Evolutionary conservation across 53 echinoderm and acorn worm genomes (phyloP), one percentile per base, ranked within the genome.

Genomic region (Echinarachnius parma): DNA sequence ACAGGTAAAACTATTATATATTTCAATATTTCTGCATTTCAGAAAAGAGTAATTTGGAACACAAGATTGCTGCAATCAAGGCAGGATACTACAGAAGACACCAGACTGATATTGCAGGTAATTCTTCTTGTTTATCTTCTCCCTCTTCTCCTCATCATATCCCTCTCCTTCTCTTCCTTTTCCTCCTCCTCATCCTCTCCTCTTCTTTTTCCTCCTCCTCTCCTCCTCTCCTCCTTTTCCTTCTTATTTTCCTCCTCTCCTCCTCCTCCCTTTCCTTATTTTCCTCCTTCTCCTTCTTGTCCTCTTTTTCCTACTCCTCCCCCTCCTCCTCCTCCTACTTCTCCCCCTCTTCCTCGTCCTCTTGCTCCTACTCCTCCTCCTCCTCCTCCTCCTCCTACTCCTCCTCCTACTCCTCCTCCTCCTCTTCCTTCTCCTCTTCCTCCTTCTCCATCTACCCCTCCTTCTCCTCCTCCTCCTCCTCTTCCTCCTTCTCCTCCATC

Each of bases 1-100:
- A n/a, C n/a, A n/a, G n/a, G n/a, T n/a, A n/a, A n/a, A n/a, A n/a
- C n/a, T n/a, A n/a, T n/a, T n/a, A n/a, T n/a, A n/a, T n/a, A n/a
- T n/a, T n/a, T n/a, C n/a, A n/a, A 11, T n/a, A 29, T 57, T 16
- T n/a, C 15, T 11, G n/a, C n/a, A n/a, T 77, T 75, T 45, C 75
- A 92, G 92, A 92, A 46, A 92, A 81, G 39, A 61, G 77, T 11
- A 66, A 31, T 66, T 64, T 92, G 9, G 64, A 83, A 30, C 77
- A 87, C 46, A 84, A 75, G 28, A 61, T 92, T 21, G 57, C 70
- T 25, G 78, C 87, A 16, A 61, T 92, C 28, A 84, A 88, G 45
- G 28, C 81, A 21, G 81, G 81, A 19, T 52, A 84, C 64, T 59
- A 84, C 58, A 37, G 71, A 61, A 56, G 79, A 62, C 74, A 72